These are phyloP conservation scores for Discoglossus pictus DNA, from an alignment of 2,797 vertebrate species.

Conservation along the genomic window DNA sequence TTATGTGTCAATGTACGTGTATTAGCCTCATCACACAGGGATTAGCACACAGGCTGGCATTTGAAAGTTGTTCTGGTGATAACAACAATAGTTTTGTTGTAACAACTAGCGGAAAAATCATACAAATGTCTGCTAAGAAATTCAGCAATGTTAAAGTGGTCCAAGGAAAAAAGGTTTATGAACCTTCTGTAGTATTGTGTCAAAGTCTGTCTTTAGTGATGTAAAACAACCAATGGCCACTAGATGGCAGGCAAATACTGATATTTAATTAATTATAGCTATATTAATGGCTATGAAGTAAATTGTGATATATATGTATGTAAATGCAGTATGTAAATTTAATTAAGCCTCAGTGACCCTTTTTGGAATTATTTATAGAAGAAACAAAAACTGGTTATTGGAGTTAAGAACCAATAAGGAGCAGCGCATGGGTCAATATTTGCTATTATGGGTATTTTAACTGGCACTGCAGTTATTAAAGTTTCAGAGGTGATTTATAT, in stretches of 20 bases:
- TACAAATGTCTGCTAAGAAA: too few relatives aligned
- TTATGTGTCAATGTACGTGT: too few relatives aligned
- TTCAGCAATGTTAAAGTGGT: too few relatives aligned
- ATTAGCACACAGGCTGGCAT: too few relatives aligned
- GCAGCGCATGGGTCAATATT: constrained; percentile 40
- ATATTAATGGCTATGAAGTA: neutral
- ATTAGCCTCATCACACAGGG: too few relatives aligned
- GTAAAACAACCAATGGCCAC: constrained; percentile 59
- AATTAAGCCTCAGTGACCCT: constrained; percentile 45
- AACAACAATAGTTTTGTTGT: too few relatives aligned
- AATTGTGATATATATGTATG: constrained; percentile 48
- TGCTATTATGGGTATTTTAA: constrained; percentile 31
- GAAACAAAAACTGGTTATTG: constrained; percentile 46
- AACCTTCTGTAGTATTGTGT: too few relatives aligned
- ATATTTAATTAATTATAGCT: constrained; percentile 1
- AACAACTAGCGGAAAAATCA: too few relatives aligned
- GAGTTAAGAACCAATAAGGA: constrained; percentile 46
- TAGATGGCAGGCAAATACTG: constrained; percentile 76
- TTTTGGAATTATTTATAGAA: constrained; percentile 43
- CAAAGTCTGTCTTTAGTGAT: too few relatives aligned
- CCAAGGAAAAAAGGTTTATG: too few relatives aligned
- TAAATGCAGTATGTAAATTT: constrained; percentile 42
- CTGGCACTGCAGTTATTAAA: constrained; percentile 8
- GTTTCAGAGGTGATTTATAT: constrained; percentile 12
- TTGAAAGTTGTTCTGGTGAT: too few relatives aligned